phyloP scores from a whole-genome alignment of 2,113 vertebrate species.

The Tetrao urogallus region DNA sequence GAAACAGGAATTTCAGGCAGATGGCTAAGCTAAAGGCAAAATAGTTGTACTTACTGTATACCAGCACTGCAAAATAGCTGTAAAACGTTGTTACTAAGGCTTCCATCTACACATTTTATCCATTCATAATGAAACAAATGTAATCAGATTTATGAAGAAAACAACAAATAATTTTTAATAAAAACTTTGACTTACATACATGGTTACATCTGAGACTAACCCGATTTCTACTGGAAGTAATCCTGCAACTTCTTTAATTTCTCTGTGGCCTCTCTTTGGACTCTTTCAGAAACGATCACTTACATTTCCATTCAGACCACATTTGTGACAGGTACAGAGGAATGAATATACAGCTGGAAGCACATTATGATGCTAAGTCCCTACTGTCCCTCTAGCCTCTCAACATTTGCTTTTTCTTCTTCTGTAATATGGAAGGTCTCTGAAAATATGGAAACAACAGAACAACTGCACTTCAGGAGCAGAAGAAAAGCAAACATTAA shows the following conservation, averaged over 20 bases:
- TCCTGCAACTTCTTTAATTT: background rate
- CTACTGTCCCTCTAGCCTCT: background rate
- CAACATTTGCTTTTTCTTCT: background rate
- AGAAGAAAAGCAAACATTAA: background rate
- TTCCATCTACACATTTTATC: background rate
- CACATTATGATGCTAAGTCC: accelerated
- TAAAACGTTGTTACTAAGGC: background rate
- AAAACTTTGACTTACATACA: background rate
- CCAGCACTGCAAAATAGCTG: background rate
- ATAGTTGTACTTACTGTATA: background rate
- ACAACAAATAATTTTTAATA: background rate
- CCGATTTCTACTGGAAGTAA: background rate
- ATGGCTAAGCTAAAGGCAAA: background rate
- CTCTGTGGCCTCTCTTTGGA: background rate
- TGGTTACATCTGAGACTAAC: background rate
- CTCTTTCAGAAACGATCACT: background rate
- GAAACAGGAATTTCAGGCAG: background rate
- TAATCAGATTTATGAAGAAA: background rate
- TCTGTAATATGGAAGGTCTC: background rate
- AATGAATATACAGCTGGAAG: background rate
- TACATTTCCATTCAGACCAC: background rate
- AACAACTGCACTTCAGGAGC: background rate
- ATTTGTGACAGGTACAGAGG: background rate
- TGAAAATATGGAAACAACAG: background rate
- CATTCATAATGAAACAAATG: background rate